Evolutionary conservation across 2,888 invertebrate genomes (phyloP).

Genomic region (Kuschelorhynchus macadamiae): DNA sequence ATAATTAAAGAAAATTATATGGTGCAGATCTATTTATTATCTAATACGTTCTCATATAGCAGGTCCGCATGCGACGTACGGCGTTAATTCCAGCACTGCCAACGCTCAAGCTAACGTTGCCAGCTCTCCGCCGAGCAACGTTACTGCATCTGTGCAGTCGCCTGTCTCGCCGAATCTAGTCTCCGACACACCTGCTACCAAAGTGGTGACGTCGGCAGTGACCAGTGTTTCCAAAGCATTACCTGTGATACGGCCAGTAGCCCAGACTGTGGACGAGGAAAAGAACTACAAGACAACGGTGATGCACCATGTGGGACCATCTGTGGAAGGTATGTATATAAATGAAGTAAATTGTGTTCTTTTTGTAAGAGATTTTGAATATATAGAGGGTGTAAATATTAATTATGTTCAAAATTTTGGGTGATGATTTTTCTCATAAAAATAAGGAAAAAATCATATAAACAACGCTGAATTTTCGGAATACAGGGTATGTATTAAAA

Average conservation of each 20-base stretch:
- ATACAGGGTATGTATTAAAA: too few species aligned
- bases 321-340: slow-evolving; percentile 12
- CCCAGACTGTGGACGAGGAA: slow-evolving; percentile 33
- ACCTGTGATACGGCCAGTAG: slow-evolving; percentile 35
- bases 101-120: background rate
- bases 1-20: too few species aligned
- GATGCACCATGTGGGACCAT: slow-evolving; percentile 55
- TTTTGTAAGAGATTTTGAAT: too few species aligned
- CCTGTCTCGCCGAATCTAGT: slow-evolving; percentile 67
- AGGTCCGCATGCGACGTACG: background rate
- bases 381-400: background rate
- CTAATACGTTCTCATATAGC: too few species aligned
- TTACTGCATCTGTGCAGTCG: background rate
- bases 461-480: too few species aligned
- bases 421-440: too few species aligned
- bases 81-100: background rate
- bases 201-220: slow-evolving; percentile 41
- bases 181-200: slow-evolving; percentile 71
- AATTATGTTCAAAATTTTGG: background rate
- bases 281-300: slow-evolving; percentile 51
- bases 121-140: background rate
- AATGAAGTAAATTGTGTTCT: background rate
- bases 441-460: too few species aligned
- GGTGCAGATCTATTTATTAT: too few species aligned
- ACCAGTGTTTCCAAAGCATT: slow-evolving; percentile 34